phyloP scores from a whole-genome alignment of 2,113 vertebrate genomes.

The Ascaphus truei region DNA sequence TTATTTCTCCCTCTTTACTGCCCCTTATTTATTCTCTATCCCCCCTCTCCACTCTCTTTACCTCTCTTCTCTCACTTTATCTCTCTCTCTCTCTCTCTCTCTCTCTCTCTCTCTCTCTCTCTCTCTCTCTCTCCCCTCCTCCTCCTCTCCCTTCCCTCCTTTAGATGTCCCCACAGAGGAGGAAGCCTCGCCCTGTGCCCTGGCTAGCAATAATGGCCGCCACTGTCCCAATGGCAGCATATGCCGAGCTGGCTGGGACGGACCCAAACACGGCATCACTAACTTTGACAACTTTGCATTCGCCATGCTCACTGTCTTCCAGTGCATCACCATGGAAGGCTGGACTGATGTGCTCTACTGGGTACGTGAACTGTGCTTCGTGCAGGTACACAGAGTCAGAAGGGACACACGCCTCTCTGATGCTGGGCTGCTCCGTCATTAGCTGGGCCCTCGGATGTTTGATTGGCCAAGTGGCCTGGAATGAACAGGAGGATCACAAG shows the following conservation, averaged over 20 bases:
- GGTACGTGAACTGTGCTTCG: conserved; percentile 83
- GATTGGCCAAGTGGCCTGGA: neutral
- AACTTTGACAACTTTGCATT: conserved; percentile 99
- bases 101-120: no score
- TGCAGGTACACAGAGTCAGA: no score
- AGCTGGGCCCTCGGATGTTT: no score
- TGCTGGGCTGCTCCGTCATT: no score
- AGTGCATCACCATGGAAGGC: conserved; percentile 99
- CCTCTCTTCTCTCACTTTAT: no score
- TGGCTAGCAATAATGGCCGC: conserved; percentile 76
- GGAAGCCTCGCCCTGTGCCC: conserved; percentile 87
- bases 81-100: no score
- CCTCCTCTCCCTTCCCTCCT: conserved; percentile 17
- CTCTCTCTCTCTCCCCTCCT: no score
- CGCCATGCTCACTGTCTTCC: conserved; percentile 97
- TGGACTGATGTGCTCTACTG: conserved; percentile 97
- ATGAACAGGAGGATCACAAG: no score
- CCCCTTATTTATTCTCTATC: conserved; percentile 40
- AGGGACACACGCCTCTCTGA: no score
- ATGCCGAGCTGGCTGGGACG: conserved; percentile 86
- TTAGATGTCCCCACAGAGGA: conserved; percentile 72
- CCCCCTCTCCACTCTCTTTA: no score
- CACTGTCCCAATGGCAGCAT: conserved; percentile 82
- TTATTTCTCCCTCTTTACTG: no score
- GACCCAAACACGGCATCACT: conserved; percentile 94